These are phyloP conservation scores for Pherbina coryleti DNA, from an alignment of 2,888 invertebrate genomes.

Conservation along the genomic window DNA sequence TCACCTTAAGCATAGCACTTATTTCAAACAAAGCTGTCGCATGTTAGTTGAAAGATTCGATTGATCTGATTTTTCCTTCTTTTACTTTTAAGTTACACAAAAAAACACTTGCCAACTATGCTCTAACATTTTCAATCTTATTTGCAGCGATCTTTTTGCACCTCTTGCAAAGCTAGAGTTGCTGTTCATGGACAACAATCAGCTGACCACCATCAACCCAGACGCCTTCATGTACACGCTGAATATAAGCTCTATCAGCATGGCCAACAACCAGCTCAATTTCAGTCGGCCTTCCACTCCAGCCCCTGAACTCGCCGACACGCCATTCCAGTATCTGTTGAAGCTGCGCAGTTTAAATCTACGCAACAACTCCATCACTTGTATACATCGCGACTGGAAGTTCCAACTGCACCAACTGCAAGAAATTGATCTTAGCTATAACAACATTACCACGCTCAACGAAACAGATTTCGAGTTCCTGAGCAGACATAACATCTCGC, in stretches of 20 bases:
- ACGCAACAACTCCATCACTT: constrained; percentile 75
- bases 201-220: constrained; percentile 64
- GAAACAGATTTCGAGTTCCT: constrained; percentile 63
- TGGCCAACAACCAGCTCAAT: constrained; percentile 73
- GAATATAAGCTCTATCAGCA: constrained; percentile 71
- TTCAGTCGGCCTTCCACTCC: constrained; percentile 62
- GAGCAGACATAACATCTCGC: constrained; percentile 53
- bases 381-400: constrained; percentile 77
- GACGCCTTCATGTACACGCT: constrained; percentile 72
- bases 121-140: neutral
- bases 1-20: too few species aligned
- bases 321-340: constrained; percentile 74
- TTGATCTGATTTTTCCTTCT: neutral
- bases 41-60: too few species aligned
- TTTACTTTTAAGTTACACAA: too few species aligned
- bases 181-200: constrained; percentile 72
- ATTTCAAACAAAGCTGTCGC: too few species aligned
- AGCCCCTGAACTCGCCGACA: constrained; percentile 56
- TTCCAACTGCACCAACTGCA: constrained; percentile 72
- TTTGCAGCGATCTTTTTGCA: constrained; percentile 67
- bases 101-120: too few species aligned
- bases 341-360: constrained; percentile 74
- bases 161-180: constrained; percentile 68
- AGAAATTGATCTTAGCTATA: constrained; percentile 77
- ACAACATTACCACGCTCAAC: constrained; percentile 72